Percentiles rank a stretch among this genome's conserved stretches.
Evolutionary conservation across 2,797 vertebrate genomes (phyloP).

Genomic region (Fistularia commersonii): DNA sequence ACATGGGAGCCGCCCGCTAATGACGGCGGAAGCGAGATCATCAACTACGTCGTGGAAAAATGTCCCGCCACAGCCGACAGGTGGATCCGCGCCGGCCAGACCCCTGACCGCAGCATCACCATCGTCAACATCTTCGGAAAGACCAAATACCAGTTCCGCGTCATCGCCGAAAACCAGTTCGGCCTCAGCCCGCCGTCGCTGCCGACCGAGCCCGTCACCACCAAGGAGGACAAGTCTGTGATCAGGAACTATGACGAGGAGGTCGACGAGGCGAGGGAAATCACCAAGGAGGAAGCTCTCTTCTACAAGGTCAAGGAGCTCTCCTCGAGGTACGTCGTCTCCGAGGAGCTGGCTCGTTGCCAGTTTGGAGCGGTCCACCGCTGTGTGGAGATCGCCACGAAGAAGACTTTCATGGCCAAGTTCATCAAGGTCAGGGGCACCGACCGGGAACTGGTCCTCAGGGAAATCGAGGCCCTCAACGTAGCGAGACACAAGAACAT

Average conservation of each 20-base stretch:
- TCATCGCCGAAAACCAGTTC: slow-evolving; percentile 95
- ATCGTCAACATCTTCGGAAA: slow-evolving; percentile 95
- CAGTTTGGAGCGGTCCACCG: slow-evolving; percentile 94
- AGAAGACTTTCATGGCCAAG: slow-evolving; percentile 97
- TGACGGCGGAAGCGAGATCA: slow-evolving; percentile 91
- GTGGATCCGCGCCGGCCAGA: slow-evolving; percentile 95
- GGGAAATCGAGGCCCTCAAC: slow-evolving; percentile 97
- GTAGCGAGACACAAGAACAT: slow-evolving; percentile 88
- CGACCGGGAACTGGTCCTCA: slow-evolving; percentile 93
- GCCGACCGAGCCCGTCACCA: slow-evolving; percentile 90
- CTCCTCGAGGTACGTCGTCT: slow-evolving; percentile 89
- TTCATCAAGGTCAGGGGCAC: slow-evolving; percentile 97
- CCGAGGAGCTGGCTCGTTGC: slow-evolving; percentile 93
- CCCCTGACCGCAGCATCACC: slow-evolving; percentile 85
- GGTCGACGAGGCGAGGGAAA: slow-evolving; percentile 89
- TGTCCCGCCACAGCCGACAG: slow-evolving; percentile 91
- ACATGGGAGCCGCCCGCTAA: slow-evolving; percentile 90
- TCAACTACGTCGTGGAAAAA: slow-evolving; percentile 92
- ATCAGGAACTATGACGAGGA: slow-evolving; percentile 96
- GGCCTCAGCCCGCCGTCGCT: slow-evolving; percentile 88
- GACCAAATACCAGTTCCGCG: slow-evolving; percentile 95
- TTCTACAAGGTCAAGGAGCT: slow-evolving; percentile 91
- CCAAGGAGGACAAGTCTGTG: slow-evolving; percentile 93
- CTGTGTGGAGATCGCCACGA: slow-evolving; percentile 89
- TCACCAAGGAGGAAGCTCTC: slow-evolving; percentile 83